Percentiles rank a stretch among this genome's conserved stretches.
Conservation (phyloP, 2,888 invertebrate species). For the Chymomyza amoena region DNA sequence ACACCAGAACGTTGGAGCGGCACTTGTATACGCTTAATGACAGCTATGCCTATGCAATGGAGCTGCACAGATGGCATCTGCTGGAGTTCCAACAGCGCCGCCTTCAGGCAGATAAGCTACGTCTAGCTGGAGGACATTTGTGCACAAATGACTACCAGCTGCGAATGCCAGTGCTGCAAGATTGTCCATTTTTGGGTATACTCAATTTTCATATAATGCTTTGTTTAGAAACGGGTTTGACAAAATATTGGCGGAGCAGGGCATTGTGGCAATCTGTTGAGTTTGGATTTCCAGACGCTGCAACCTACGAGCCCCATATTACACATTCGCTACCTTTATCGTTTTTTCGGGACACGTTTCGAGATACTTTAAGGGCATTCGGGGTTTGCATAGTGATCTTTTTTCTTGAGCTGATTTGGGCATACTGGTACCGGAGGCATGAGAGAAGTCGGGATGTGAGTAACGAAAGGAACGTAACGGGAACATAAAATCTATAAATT, state of each 20-base stretch:
- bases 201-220: neutral
- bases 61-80: neutral
- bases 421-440: neutral
- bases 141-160: conserved; percentile 4
- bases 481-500: too few species aligned
- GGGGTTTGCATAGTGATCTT: neutral
- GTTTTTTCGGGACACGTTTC: neutral
- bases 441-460: too few species aligned
- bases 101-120: neutral
- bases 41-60: conserved; percentile 7
- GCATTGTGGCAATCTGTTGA: neutral
- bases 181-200: neutral
- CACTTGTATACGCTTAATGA: neutral
- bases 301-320: neutral
- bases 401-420: neutral
- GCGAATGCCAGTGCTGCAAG: neutral
- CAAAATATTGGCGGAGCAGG: neutral
- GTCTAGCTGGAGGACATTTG: neutral
- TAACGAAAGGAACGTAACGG: too few species aligned
- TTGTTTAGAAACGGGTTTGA: neutral
- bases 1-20: fast-evolving
- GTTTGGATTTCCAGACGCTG: neutral
- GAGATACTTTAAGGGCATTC: neutral
- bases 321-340: neutral
- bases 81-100: neutral